Percentiles rank a stretch among this genome's conserved stretches.
Evolutionary conservation across 2,113 vertebrate genomes (phyloP).

Genomic region (Lonchura striata): DNA sequence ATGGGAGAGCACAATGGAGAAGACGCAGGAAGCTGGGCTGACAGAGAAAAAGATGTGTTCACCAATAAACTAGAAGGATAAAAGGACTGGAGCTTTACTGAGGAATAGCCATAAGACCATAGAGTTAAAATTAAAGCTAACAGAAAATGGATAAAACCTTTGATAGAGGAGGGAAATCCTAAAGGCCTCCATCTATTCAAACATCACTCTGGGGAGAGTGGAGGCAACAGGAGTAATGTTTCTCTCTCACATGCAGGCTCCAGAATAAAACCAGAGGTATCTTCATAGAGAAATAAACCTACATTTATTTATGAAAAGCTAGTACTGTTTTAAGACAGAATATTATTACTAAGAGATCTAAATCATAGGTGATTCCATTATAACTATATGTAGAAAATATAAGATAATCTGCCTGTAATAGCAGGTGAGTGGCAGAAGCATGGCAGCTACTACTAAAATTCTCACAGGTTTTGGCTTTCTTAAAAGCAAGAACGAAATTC

Average conservation of each 20-base stretch:
- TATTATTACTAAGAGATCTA: background rate
- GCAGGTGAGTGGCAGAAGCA: background rate
- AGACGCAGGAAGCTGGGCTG: background rate
- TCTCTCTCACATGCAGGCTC: background rate
- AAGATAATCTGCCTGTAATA: background rate
- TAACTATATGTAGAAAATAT: background rate
- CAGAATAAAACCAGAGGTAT: background rate
- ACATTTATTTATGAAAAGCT: background rate
- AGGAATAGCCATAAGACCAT: background rate
- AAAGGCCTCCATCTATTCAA: background rate
- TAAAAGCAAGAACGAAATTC: background rate
- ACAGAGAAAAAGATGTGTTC: background rate
- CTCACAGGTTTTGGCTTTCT: background rate
- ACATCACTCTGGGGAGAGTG: background rate
- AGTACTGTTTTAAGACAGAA: background rate
- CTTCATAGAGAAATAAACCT: background rate
- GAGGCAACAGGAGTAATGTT: background rate
- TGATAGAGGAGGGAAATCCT: background rate
- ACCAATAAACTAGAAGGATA: background rate
- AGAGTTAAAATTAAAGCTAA: background rate
- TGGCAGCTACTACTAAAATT: background rate
- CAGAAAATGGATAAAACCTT: background rate
- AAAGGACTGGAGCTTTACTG: background rate
- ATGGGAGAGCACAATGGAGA: background rate
- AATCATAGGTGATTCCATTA: background rate